phyloP scores from a whole-genome alignment of 2,113 vertebrate genomes.

The Microtus ochrogaster region DNA sequence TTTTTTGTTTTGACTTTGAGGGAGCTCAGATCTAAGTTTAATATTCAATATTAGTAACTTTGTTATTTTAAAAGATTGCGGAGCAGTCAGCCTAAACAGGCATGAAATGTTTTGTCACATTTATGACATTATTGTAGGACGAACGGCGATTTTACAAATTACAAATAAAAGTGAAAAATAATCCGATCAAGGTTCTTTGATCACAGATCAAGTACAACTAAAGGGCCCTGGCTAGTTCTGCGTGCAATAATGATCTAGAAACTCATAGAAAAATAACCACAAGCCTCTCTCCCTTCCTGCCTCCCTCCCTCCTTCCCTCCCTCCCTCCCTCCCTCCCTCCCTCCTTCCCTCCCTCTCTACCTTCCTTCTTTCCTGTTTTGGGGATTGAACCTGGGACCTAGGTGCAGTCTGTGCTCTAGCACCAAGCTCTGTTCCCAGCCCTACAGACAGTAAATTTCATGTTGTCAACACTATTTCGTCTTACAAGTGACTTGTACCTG shows the following conservation, averaged over 20 bases:
- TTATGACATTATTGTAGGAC: not conserved
- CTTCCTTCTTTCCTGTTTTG: not conserved
- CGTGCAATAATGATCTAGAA: not conserved
- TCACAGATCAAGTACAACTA: not conserved
- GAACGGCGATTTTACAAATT: not conserved
- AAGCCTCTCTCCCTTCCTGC: not conserved
- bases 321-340: not conserved
- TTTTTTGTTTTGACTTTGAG: slow-evolving; percentile 47
- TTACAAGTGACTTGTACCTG: no score
- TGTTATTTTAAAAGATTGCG: not conserved
- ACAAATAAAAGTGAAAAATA: not conserved
- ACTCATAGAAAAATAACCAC: not conserved
- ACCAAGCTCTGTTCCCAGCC: not conserved
- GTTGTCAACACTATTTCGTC: not conserved
- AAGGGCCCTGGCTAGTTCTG: not conserved
- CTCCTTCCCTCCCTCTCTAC: not conserved
- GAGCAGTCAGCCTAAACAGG: not conserved
- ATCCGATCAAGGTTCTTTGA: not conserved
- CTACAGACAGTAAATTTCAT: not conserved
- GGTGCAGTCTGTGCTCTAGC: not conserved
- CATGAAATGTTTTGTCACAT: not conserved
- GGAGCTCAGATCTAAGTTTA: slow-evolving; percentile 29
- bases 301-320: no score
- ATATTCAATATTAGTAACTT: not conserved
- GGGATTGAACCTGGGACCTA: not conserved